Evolutionary conservation across 1,140 invertebrate genomes (phyloP).

Genomic region (Trypoxylus dichotomus): DNA sequence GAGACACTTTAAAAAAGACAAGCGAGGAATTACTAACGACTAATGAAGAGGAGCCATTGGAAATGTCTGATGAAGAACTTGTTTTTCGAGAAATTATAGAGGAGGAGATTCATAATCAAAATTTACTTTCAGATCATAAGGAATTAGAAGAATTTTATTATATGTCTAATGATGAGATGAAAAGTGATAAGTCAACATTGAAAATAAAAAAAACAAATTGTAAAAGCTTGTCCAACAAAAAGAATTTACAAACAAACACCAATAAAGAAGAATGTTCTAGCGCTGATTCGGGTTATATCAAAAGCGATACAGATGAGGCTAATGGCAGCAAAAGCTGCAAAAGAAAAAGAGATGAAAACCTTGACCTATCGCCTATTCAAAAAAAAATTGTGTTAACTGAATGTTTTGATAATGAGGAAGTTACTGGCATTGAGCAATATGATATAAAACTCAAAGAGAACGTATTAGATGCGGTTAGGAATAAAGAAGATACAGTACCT

Average conservation of each 20-base stretch:
- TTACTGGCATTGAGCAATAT: not conserved
- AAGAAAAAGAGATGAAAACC: not conserved
- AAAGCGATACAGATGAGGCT: not conserved
- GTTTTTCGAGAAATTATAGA: not conserved
- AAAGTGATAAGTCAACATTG: not conserved
- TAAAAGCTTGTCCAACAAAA: not conserved
- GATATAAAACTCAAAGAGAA: not conserved
- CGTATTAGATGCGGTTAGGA: not conserved
- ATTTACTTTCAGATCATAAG: not conserved
- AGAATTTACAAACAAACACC: not conserved
- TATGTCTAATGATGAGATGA: not conserved
- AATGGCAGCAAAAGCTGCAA: not conserved
- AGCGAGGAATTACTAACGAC: not conserved
- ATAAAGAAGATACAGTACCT: not conserved
- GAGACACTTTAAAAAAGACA: not conserved
- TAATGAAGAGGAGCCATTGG: not conserved
- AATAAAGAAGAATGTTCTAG: not conserved
- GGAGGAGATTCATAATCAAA: not conserved
- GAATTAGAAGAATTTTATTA: slow-evolving; percentile 18
- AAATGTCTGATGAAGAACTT: not conserved
- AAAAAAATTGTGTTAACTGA: not conserved
- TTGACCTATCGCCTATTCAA: not conserved
- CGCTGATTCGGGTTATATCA: slow-evolving; percentile 1
- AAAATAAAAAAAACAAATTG: not conserved
- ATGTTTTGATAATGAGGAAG: not conserved